Percentiles rank a stretch among this genome's conserved stretches.
Evolutionary conservation across 2,888 invertebrate species (phyloP).

Genomic region (Empis stercorea): DNA sequence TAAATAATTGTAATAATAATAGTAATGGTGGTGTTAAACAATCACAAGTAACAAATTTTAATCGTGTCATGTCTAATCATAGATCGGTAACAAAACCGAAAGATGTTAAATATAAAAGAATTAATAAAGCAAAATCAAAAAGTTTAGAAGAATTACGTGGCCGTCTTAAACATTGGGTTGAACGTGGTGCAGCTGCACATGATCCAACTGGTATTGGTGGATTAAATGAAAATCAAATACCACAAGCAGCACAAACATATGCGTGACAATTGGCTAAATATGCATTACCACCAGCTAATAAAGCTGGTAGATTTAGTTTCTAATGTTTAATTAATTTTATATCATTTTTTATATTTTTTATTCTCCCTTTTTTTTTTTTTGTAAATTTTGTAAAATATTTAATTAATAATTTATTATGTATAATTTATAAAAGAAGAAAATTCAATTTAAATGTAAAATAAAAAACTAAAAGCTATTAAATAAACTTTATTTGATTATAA

Average conservation of each 20-base stretch:
- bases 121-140: slow-evolving; percentile 82
- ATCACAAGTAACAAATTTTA: slow-evolving; percentile 60
- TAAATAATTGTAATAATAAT: slow-evolving; percentile 19
- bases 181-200: slow-evolving; percentile 45
- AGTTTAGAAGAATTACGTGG: slow-evolving; percentile 74
- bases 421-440: too few relatives aligned
- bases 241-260: slow-evolving; percentile 43
- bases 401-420: too few relatives aligned
- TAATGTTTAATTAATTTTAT: background rate
- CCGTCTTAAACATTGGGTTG: slow-evolving; percentile 72
- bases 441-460: too few relatives aligned
- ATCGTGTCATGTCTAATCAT: slow-evolving; percentile 82
- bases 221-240: slow-evolving; percentile 25
- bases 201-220: slow-evolving; percentile 16
- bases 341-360: background rate
- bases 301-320: background rate
- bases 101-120: slow-evolving; percentile 82
- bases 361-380: background rate
- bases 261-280: slow-evolving; percentile 37
- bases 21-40: slow-evolving; percentile 24
- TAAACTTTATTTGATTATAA: too few relatives aligned
- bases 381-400: too few relatives aligned
- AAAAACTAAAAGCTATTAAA: too few relatives aligned
- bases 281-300: background rate
- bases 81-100: slow-evolving; percentile 81